These are phyloP conservation scores for Heliocidaris tuberculata DNA, from an alignment of 35 echinoderm and acorn worm genomes.

Conservation along the genomic window DNA sequence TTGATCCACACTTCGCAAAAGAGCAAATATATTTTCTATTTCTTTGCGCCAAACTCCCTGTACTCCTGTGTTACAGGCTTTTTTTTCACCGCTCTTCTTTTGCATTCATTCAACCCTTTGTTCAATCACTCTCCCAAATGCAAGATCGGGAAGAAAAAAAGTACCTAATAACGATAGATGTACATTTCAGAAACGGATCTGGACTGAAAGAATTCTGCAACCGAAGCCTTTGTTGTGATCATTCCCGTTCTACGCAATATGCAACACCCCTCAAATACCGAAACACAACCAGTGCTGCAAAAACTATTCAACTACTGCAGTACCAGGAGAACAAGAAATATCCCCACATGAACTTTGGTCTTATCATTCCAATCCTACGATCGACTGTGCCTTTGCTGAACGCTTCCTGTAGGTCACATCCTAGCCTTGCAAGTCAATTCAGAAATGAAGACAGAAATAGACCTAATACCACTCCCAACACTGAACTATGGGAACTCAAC, in stretches of 20 bases:
- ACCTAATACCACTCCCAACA: not conserved
- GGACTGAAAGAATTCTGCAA: not conserved
- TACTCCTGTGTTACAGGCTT: no score
- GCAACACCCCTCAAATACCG: not conserved
- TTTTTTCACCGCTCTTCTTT: not conserved
- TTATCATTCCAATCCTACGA: not conserved
- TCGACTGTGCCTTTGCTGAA: not conserved
- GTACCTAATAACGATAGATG: not conserved
- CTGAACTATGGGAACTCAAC: not conserved
- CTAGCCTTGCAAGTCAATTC: not conserved
- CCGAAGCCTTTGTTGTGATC: not conserved
- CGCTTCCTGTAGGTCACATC: not conserved
- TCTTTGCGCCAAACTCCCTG: no score
- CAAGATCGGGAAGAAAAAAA: not conserved
- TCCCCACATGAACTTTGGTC: not conserved
- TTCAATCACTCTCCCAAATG: not conserved
- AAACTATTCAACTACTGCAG: not conserved
- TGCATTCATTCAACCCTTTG: not conserved
- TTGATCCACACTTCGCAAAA: no score
- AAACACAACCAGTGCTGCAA: not conserved
- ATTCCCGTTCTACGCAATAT: not conserved
- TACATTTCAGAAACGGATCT: not conserved
- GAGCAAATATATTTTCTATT: no score
- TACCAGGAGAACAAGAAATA: not conserved
- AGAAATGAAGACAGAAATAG: not conserved